These are phyloP conservation scores for Mico argentatus DNA, from an alignment of 2,797 vertebrate species.

Conservation along the genomic window DNA sequence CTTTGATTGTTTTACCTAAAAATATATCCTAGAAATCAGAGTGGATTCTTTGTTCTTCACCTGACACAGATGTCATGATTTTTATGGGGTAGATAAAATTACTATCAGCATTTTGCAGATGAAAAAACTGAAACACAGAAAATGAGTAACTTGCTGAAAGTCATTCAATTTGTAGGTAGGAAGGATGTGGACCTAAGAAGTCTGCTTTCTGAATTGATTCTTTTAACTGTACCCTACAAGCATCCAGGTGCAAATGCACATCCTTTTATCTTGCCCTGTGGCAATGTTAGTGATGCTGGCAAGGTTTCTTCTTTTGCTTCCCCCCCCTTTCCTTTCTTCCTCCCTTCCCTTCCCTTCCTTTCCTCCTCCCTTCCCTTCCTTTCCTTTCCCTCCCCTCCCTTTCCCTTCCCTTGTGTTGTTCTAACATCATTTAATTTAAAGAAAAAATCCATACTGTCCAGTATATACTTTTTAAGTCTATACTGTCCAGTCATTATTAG, in stretches of 20 bases:
- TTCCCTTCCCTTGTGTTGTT: background rate
- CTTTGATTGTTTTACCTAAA: background rate
- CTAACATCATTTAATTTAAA: background rate
- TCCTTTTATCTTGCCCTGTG: background rate
- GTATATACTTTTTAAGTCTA: background rate
- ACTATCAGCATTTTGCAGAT: background rate
- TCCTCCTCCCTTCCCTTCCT: rapidly evolving
- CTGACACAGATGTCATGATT: background rate
- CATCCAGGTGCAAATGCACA: background rate
- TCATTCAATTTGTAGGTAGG: background rate
- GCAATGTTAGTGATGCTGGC: background rate
- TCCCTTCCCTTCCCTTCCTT: rapidly evolving
- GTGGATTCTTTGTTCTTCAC: background rate
- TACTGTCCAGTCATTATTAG: background rate
- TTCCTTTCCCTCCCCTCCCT: rapidly evolving
- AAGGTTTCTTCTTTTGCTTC: background rate
- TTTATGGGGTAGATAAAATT: too few species aligned
- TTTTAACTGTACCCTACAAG: background rate
- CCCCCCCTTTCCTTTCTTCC: rapidly evolving
- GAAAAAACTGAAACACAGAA: background rate
- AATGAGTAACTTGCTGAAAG: background rate
- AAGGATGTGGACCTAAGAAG: too few species aligned
- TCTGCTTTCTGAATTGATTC: background rate
- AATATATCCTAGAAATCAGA: background rate
- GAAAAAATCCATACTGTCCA: background rate